These are phyloP conservation scores for Antrozous pallidus DNA, from an alignment of 2,797 vertebrate genomes.

Conservation along the genomic window DNA sequence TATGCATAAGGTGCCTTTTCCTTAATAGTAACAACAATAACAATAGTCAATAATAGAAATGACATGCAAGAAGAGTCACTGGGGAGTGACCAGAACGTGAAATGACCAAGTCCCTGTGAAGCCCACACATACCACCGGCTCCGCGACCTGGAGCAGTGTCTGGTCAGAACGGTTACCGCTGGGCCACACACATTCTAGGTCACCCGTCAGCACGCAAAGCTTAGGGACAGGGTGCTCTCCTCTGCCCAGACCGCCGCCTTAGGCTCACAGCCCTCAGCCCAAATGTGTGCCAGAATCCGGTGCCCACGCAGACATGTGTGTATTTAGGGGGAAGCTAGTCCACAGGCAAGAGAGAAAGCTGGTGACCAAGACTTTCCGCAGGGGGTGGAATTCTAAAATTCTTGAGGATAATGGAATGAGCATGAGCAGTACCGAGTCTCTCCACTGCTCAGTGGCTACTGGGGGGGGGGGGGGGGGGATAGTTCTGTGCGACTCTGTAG, in stretches of 20 bases:
- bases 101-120: neutral
- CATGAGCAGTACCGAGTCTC: neutral
- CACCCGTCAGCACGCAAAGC: neutral
- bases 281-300: neutral
- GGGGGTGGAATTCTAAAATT: neutral
- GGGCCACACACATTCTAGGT: neutral
- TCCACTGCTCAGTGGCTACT: neutral
- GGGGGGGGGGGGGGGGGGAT: too few relatives aligned
- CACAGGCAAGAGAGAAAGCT: neutral
- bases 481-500: too few relatives aligned
- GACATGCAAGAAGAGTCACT: neutral
- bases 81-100: neutral
- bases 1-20: accelerated
- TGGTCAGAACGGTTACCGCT: neutral
- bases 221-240: neutral
- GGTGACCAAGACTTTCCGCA: neutral
- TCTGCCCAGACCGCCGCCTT: neutral
- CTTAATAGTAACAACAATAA: neutral
- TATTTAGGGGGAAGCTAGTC: neutral
- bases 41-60: neutral
- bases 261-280: neutral
- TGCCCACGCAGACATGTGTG: neutral
- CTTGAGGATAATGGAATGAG: neutral
- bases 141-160: neutral
- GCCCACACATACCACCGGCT: neutral